Evolutionary conservation across 2,113 vertebrate species (phyloP), one percentile per base, ranked within the genome.

Genomic region (Martes martes): DNA sequence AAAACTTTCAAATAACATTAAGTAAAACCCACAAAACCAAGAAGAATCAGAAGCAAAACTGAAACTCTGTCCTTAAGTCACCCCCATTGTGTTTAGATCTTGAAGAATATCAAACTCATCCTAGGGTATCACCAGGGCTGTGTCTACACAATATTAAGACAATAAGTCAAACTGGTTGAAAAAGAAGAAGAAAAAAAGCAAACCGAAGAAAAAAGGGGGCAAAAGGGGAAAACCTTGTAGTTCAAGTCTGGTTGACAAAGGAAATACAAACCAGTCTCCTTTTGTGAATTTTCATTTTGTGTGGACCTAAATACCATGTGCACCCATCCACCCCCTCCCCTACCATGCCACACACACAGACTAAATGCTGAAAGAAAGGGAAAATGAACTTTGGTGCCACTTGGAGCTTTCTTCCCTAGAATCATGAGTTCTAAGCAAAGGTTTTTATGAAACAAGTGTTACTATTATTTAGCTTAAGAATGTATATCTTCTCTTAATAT

Each of bases 1-100:
- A 98, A 98, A 97, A 97, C 97, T 98, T 99, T 98, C 98, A 99
- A 99, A 98, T 98, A 98, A 98, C 98, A 98, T 98, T 98, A 99
- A 98, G 98, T 99, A 98, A 98, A 99, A 98, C 98, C 98, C 98
- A 98, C 98, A 99, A 98, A 98, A 98, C 98, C 98, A 96, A 98
- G 95, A 61, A 98, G 98, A 98, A 97, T 98, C 98, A 98, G 93
- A 98, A 97, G 89, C 97, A 96, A 97, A 98, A 89, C 98, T 98
- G 85, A 92, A 98, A 90, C 36, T 69, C 94, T 99, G 98, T 98
- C 99, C 99, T 99, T 92, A 98, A 96, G 65, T 99, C 96, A 99
- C 99, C 98, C 96, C 87, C 97, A 82, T 94, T 98, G 97, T 98
- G 96, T 98, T 98, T 98, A 97, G 97, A 97, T 96, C 91, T 97